Evolutionary conservation across 2,888 invertebrate species (phyloP).

Genomic region (Trichacis sp.): DNA sequence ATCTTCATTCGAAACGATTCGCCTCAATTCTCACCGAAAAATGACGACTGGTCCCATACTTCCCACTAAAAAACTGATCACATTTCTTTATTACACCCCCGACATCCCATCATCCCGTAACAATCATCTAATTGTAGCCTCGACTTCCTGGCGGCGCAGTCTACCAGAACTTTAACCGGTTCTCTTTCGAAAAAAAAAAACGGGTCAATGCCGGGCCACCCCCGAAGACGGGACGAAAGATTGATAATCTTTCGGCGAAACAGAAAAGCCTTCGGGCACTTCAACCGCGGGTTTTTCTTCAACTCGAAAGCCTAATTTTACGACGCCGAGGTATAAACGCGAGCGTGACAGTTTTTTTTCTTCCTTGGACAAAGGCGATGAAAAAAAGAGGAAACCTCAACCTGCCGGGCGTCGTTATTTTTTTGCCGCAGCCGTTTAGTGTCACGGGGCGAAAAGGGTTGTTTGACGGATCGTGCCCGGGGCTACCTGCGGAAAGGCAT

Average conservation of each 20-base stretch:
- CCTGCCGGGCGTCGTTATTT: not conserved
- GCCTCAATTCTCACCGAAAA: too few relatives aligned
- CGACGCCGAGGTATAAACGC: not conserved
- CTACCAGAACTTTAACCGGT: constrained; percentile 23
- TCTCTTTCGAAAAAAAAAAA: constrained; percentile 8
- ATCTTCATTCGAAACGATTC: too few relatives aligned
- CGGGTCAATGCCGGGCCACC: constrained; percentile 5
- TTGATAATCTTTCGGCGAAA: constrained; percentile 8
- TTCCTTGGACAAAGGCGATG: not conserved
- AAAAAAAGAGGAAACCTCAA: not conserved
- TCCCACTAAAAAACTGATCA: too few relatives aligned
- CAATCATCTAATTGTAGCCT: not conserved
- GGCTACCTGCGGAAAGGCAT: not conserved
- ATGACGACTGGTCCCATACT: too few relatives aligned
- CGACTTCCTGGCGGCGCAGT: constrained; percentile 23
- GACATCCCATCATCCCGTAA: not conserved
- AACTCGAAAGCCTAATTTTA: not conserved
- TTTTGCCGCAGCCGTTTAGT: not conserved
- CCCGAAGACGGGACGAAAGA: constrained; percentile 4
- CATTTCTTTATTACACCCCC: too few relatives aligned
- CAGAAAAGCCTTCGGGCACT: not conserved
- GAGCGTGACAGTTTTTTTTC: not conserved
- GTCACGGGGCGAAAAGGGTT: constrained; percentile 4
- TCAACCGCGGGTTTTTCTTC: not conserved
- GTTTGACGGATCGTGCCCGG: not conserved